phyloP scores from a whole-genome alignment of 2,113 vertebrate genomes.

The Zosterops hypoxanthus region DNA sequence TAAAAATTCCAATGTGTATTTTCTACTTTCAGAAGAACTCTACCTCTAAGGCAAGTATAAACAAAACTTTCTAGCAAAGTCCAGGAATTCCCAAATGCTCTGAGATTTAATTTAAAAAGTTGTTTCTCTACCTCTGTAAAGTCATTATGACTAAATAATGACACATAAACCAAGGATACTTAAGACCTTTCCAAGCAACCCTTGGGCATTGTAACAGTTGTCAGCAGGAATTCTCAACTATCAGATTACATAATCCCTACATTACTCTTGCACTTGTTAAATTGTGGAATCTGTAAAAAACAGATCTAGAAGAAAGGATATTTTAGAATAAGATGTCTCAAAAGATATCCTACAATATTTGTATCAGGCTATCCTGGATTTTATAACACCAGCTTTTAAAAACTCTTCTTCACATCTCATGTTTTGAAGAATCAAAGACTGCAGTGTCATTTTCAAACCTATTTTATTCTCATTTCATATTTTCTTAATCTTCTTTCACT shows the following conservation, averaged over 20 bases:
- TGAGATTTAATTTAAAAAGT: not conserved
- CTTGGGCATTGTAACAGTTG: fast-evolving
- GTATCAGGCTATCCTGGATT: not conserved
- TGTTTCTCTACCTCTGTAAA: not conserved
- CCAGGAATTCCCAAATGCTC: not conserved
- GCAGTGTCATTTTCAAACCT: not conserved
- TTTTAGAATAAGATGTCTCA: not conserved
- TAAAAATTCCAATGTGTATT: not conserved
- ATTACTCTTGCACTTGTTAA: not conserved
- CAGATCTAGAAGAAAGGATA: not conserved
- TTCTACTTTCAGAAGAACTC: not conserved
- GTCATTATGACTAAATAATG: not conserved
- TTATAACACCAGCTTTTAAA: not conserved
- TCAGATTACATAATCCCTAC: not conserved
- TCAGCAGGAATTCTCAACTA: not conserved
- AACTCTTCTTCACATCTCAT: not conserved
- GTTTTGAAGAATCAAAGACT: not conserved
- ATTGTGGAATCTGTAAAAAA: not conserved
- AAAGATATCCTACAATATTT: not conserved
- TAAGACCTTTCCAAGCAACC: not conserved
- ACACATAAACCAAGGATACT: not conserved
- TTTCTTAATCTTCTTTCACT: not conserved
- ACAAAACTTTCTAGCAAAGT: not conserved
- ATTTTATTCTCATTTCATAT: not conserved
- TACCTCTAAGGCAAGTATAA: not conserved